Conservation (phyloP, 2,797 vertebrate species). For the Lepus oiostolus region DNA sequence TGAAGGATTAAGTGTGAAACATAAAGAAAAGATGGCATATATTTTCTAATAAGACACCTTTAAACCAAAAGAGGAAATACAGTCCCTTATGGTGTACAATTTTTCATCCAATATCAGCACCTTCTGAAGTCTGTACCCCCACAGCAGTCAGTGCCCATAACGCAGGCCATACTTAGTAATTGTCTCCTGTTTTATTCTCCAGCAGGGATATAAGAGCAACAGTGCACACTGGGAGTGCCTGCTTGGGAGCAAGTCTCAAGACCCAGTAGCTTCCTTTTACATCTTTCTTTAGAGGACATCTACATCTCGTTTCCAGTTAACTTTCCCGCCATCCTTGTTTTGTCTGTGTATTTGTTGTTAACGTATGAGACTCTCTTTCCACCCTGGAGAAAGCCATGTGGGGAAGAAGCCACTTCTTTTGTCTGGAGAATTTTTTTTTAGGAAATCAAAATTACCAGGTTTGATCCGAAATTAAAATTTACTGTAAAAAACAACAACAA, state of each 20-base stretch:
- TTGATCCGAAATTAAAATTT: background rate
- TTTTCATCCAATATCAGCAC: slow-evolving; percentile 64
- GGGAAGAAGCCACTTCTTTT: background rate
- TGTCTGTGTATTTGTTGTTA: background rate
- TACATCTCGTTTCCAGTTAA: background rate
- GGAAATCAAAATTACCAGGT: background rate
- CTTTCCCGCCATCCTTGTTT: background rate
- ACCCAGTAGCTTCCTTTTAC: background rate
- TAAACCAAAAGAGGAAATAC: slow-evolving; percentile 49
- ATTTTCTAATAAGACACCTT: slow-evolving; percentile 65
- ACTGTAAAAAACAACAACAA: background rate
- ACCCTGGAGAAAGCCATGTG: background rate
- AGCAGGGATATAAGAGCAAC: slow-evolving; percentile 54
- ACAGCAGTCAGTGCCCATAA: background rate
- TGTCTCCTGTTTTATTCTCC: slow-evolving; percentile 29
- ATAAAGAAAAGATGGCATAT: slow-evolving; percentile 62
- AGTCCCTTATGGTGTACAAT: background rate
- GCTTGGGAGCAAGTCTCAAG: background rate
- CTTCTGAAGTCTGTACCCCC: background rate
- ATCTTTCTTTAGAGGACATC: background rate
- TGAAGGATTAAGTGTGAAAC: slow-evolving; percentile 57
- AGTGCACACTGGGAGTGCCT: background rate
- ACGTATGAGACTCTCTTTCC: background rate
- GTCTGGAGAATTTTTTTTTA: background rate
- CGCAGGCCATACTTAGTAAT: slow-evolving; percentile 27